Evolutionary conservation across 1,140 invertebrate genomes (phyloP), one percentile per base, ranked within the genome.

Genomic region (Drosophila santomea): DNA sequence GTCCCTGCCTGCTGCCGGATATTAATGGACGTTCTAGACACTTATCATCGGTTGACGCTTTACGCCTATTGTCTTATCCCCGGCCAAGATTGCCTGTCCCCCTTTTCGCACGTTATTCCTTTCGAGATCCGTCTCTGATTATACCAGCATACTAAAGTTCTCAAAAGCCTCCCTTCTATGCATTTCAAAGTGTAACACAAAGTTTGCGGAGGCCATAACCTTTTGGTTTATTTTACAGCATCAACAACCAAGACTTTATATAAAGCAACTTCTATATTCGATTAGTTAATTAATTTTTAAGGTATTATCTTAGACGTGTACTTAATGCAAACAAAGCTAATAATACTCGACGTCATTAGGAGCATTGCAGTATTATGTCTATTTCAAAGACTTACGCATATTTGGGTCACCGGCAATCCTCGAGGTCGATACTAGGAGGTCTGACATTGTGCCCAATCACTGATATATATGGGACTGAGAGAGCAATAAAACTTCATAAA

Each of bases 21-120:
- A 83, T 69, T 78, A 80, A 85, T 86, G n/a, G n/a, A n/a, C n/a
- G n/a, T n/a, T n/a, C n/a, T n/a, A 86, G 76, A 83, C 78, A 86
- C 82, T 81, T 86, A 86, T 81, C 82, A 78, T 81, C 61, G 82
- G 84, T 74, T 86, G 81, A 74, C 69, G 78, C 82, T 78, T 86
- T 58, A 85, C 82, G 78, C 81, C 74, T 81, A 81, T 86, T 81
- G 81, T 86, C 74, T 85, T 64, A 71, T 48, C 17, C 17, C 17
- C 17, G 17, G 17, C 17, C 17, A 17, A 17, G 17, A 17, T 17
- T 17, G 17, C 17, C 17, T 17, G 20, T 38, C 39, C 35, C 63
- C 28, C n/a, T 36, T 36, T 54, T n/a, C 15, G 48, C 25, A n/a
- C 58, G 28, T 4, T 25, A 20, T 32, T 32, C 23, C 61, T 23